These are phyloP conservation scores for western clawed frog (Xenopus tropicalis) DNA, from an alignment of 2,113 vertebrate genomes.

Conservation along the genomic window UCB_Xtro_10.0 CM004446.2:50333501-50334000, in stretches of 20 bases:
- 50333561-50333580: constrained; percentile 31
- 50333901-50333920: constrained; percentile 40
- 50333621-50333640: constrained; percentile 47
- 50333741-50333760: constrained; percentile 37
- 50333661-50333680: constrained; percentile 51
- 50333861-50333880: constrained; percentile 42
- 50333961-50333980: constrained; percentile 25
- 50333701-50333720: constrained; percentile 43
- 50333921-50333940: constrained; percentile 37
- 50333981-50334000: constrained; percentile 6
- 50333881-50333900: constrained; percentile 46
- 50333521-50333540: constrained; percentile 37
- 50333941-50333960: constrained; percentile 33
- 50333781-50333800: constrained; percentile 40
- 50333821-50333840: constrained; percentile 38
- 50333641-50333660: constrained; percentile 50
- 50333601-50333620: constrained; percentile 35
- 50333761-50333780: constrained; percentile 41
- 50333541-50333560: constrained; percentile 28
- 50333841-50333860: constrained; percentile 46
- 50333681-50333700: constrained; percentile 42
- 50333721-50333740: constrained; percentile 23
- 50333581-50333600: constrained; percentile 44
- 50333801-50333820: constrained; percentile 44
- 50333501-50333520: constrained; percentile 30